Evolutionary conservation across 2,888 invertebrate species (phyloP).

Genomic region (Rosalia funebris): DNA sequence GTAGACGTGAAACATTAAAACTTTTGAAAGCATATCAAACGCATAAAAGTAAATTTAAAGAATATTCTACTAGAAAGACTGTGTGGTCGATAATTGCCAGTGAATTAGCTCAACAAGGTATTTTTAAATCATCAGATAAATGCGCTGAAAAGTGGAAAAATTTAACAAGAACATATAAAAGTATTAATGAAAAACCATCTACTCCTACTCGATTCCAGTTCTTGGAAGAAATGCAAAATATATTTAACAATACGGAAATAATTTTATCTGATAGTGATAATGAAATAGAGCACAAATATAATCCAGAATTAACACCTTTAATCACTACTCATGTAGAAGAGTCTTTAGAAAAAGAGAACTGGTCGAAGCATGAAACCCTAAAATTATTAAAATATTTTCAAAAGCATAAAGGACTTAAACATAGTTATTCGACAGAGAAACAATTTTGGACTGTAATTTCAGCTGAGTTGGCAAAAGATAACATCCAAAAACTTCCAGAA

Average conservation of each 20-base stretch:
- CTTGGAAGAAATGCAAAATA: slow-evolving; percentile 8
- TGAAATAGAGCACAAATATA: slow-evolving; percentile 1
- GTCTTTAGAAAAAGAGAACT: slow-evolving; percentile 17
- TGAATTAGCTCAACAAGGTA: slow-evolving; percentile 9
- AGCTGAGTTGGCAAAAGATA: slow-evolving; percentile 16
- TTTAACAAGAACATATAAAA: slow-evolving; percentile 15
- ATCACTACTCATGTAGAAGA: not conserved
- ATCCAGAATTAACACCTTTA: not conserved
- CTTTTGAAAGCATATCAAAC: slow-evolving; percentile 12
- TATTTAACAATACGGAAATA: slow-evolving; percentile 9
- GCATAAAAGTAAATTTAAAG: slow-evolving; percentile 11
- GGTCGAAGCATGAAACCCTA: slow-evolving; percentile 25
- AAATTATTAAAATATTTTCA: slow-evolving; percentile 25
- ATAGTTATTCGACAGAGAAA: slow-evolving; percentile 18
- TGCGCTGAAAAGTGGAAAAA: slow-evolving; percentile 24
- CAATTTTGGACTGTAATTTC: slow-evolving; percentile 21
- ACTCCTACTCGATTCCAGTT: slow-evolving; percentile 13
- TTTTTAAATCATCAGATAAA: slow-evolving; percentile 11
- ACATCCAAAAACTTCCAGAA: slow-evolving; percentile 16
- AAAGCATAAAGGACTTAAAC: slow-evolving; percentile 9
- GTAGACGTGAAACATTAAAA: slow-evolving; percentile 16
- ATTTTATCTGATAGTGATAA: slow-evolving; percentile 13
- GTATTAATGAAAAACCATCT: slow-evolving; percentile 11
- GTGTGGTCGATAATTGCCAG: slow-evolving; percentile 17
- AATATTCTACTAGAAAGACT: not conserved